Evolutionary conservation across 1,140 invertebrate genomes (phyloP).

Genomic region (Ips typographus): DNA sequence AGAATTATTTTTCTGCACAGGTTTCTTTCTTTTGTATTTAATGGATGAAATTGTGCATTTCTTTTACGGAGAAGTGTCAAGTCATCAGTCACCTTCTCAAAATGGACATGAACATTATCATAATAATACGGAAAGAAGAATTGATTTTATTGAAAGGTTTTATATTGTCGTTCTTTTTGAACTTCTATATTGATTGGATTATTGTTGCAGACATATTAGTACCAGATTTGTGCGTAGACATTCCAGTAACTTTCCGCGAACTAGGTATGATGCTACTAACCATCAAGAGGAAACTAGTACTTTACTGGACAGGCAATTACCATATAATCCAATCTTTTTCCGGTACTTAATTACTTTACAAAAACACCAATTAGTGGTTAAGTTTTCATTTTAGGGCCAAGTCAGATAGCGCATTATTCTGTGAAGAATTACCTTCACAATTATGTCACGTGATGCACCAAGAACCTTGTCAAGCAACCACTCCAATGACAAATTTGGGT

Average conservation of each 20-base stretch:
- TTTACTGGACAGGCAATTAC: slow-evolving; percentile 35
- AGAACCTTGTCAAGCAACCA: slow-evolving; percentile 59
- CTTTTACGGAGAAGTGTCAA: slow-evolving; percentile 55
- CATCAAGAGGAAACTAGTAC: slow-evolving; percentile 42
- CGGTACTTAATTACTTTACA: slow-evolving; percentile 3
- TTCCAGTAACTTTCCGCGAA: slow-evolving; percentile 4
- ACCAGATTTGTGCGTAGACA: slow-evolving; percentile 9
- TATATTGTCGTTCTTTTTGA: background rate
- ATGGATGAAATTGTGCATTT: slow-evolving; percentile 74
- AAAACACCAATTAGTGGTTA: background rate
- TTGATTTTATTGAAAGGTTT: slow-evolving; percentile 6
- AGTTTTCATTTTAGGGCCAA: slow-evolving; percentile 7
- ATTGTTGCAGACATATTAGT: background rate
- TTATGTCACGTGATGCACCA: slow-evolving; percentile 65
- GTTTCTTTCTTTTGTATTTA: slow-evolving; percentile 79
- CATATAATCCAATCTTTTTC: slow-evolving; percentile 41
- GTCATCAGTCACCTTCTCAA: background rate
- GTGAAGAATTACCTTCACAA: slow-evolving; percentile 54
- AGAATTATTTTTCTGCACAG: slow-evolving; percentile 71
- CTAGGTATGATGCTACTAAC: slow-evolving; percentile 41
- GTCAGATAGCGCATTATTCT: slow-evolving; percentile 22
- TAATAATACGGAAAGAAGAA: slow-evolving; percentile 1
- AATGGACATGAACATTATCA: background rate
- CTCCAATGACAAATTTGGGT: slow-evolving; percentile 60
- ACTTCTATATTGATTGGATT: no score